Conservation (phyloP, 1,140 invertebrate species). For the Matsumurasca onukii region DNA sequence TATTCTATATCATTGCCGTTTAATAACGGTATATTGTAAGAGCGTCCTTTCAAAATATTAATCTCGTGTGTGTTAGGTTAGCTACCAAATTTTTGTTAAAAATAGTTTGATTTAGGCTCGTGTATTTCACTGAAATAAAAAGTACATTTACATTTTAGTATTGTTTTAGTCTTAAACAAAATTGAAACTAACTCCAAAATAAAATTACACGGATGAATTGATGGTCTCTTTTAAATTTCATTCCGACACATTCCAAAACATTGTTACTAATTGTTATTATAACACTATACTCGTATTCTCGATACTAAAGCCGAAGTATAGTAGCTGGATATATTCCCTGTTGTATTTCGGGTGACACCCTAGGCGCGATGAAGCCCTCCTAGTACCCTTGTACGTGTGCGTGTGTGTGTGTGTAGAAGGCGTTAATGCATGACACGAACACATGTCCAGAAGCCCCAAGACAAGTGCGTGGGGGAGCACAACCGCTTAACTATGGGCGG, state of each 20-base stretch:
- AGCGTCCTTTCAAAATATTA: too few relatives aligned
- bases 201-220: too few relatives aligned
- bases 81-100: too few relatives aligned
- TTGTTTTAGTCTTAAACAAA: too few relatives aligned
- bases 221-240: neutral
- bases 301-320: neutral
- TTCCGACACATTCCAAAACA: neutral
- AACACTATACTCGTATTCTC: neutral
- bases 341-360: neutral
- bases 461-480: neutral
- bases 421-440: conserved; percentile 1
- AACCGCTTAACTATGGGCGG: neutral
- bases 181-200: too few relatives aligned
- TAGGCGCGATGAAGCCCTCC: conserved; percentile 9
- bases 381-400: neutral
- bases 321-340: neutral
- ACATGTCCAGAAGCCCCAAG: conserved; percentile 14
- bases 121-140: too few relatives aligned
- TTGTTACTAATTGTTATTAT: neutral
- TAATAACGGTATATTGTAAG: too few relatives aligned
- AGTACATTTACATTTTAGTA: too few relatives aligned
- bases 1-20: too few relatives aligned
- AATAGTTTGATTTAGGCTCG: too few relatives aligned
- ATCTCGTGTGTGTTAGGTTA: too few relatives aligned
- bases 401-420: conserved; percentile 4